Conservation (phyloP, 2,888 invertebrate genomes). For the Eupithecia insigniata region DNA sequence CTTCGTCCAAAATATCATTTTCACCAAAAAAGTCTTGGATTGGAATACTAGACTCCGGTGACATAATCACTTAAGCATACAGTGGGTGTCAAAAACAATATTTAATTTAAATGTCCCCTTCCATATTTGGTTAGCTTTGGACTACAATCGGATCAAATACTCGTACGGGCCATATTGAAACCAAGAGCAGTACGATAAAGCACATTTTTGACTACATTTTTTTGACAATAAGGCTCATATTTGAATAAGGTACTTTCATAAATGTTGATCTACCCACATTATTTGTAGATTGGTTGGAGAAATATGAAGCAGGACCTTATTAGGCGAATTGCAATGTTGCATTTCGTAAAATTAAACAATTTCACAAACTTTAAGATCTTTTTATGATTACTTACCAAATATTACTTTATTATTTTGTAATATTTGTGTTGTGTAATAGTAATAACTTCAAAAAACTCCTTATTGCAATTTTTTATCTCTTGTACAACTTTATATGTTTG, state of each 20-base stretch:
- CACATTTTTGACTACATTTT: neutral
- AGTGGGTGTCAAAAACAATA: conserved; percentile 27
- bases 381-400: neutral
- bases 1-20: neutral
- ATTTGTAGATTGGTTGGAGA: neutral
- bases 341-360: neutral
- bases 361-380: neutral
- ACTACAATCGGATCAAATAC: conserved; percentile 6
- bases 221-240: neutral
- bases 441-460: neutral
- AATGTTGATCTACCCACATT: conserved; percentile 11
- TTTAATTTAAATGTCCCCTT: conserved; percentile 14
- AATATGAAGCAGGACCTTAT: conserved; percentile 4
- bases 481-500: neutral
- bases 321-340: neutral
- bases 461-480: neutral
- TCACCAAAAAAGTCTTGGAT: conserved; percentile 7
- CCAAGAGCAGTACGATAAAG: neutral
- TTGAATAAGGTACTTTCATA: conserved; percentile 1
- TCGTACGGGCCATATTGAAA: neutral
- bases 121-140: conserved; percentile 12
- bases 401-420: neutral
- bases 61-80: conserved; percentile 16
- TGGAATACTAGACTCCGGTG: conserved; percentile 16
- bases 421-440: neutral